A percentile compares a stretch with the other conserved stretches of the same genome.
phyloP scores from a whole-genome alignment of 2,113 vertebrate genomes.

The Colius striatus region DNA sequence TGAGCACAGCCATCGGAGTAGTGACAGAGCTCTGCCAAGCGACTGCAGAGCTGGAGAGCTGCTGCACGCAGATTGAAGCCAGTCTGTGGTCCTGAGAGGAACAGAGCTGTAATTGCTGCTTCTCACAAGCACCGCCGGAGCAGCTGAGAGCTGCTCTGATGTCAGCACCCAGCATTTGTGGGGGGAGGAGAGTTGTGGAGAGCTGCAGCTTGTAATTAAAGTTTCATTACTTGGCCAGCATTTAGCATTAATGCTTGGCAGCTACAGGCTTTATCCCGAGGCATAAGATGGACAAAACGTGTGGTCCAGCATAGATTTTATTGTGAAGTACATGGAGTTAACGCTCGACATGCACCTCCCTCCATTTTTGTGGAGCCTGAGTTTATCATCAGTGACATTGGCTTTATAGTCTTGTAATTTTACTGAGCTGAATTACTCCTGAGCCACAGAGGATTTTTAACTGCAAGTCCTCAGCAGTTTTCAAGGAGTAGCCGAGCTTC shows the following conservation, averaged over 20 bases:
- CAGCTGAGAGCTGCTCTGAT: neutral
- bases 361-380: neutral
- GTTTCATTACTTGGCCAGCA: slow-evolving; percentile 8
- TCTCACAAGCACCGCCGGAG: neutral
- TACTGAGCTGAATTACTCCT: neutral
- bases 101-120: neutral
- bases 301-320: neutral
- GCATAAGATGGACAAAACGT: neutral
- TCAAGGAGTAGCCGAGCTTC: neutral
- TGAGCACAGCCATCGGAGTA: fast-evolving
- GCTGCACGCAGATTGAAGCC: neutral
- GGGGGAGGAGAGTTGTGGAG: neutral
- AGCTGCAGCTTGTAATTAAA: slow-evolving; percentile 59
- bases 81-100: neutral
- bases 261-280: neutral
- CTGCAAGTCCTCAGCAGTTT: neutral
- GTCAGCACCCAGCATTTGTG: neutral
- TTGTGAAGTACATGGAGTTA: neutral
- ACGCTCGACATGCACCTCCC: neutral
- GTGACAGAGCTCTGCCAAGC: neutral
- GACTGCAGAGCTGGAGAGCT: neutral
- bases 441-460: neutral
- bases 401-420: neutral
- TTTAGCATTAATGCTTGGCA: slow-evolving; percentile 59
- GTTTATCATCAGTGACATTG: neutral